Base-by-base conservation (phyloP, 2,888 invertebrate species). In the Heliothis peltigera region DNA sequence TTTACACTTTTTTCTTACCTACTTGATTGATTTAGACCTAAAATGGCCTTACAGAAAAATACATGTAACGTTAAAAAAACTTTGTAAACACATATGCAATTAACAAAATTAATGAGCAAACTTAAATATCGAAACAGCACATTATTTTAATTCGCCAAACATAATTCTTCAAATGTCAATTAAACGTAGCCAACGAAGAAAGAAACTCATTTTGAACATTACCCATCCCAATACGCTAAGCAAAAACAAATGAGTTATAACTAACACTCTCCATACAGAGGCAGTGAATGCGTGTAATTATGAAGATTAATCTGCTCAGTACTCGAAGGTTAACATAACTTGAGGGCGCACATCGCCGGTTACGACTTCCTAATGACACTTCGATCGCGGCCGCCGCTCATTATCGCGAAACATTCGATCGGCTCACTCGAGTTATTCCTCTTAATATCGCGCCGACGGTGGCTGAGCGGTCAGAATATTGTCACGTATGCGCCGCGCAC, bases 341-440 rank as follows among this genome's bases (percentile, higher is more conserved):
- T 85, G 88, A 89, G 89, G 91, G 92, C 91, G 89, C 91, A 89
- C 92, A 90, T 89, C 88, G 89, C 72, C 89, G 84, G 90, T 91
- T 92, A 92, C 91, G 92, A 92, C 94, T 94, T 95, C 95, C 95
- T 95, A 94, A 95, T 94, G 93, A 93, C 94, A 93, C 94, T 92
- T 92, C 93, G 94, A 93, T 92, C 92, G 89, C 87, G 87, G 83
- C 88, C 89, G 89, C 87, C 90, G 88, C 91, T 93, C 95, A 94
- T 94, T 95, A 94, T 92, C 92, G 91, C 88, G 85, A 91, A 91
- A 92, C 92, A 93, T 92, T 91, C 93, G 93, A 94, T 94, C 93
- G 91, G 87, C 89, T 88, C 87, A 84, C 82, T 85, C 84, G 85
- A 93, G 93, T 91, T 94, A 93, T 94, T 93, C 90, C 93, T 92